A percentile compares a stretch with the other conserved stretches of the same genome.
These are phyloP conservation scores for Pocillopora verrucosa DNA, from an alignment of 64 coral and sea anemone genomes.

Conservation along the genomic window DNA sequence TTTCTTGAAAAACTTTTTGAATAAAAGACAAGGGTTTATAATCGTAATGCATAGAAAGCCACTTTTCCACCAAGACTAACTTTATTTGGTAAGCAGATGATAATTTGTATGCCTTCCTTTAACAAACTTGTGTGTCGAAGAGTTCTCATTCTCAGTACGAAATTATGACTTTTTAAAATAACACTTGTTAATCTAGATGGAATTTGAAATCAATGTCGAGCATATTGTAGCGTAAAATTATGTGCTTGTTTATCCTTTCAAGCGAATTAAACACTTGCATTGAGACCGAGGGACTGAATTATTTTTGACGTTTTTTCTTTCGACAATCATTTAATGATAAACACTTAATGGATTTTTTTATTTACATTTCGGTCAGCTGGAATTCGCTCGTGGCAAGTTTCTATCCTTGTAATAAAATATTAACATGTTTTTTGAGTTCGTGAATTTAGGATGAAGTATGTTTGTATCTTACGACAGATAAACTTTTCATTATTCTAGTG, in stretches of 20 bases:
- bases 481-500: conserved; percentile 1
- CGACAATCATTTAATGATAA: not conserved
- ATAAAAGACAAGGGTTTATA: not conserved
- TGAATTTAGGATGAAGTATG: conserved; percentile 4
- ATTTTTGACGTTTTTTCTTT: conserved; percentile 6
- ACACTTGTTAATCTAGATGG: conserved; percentile 5
- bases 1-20: not conserved
- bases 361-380: conserved; percentile 54
- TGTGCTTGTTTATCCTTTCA: not conserved
- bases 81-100: not conserved
- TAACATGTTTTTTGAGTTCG: conserved; percentile 13
- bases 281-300: not conserved
- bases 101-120: not conserved
- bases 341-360: conserved; percentile 12
- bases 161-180: not conserved
- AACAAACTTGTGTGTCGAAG: not conserved
- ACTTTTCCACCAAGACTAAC: too few species aligned
- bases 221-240: not conserved
- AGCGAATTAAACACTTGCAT: not conserved
- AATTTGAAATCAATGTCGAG: not conserved
- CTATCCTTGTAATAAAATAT: conserved; percentile 28
- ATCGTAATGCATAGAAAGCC: not conserved
- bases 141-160: not conserved
- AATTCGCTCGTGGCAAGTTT: conserved; percentile 63
- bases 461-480: conserved; percentile 8